Conservation (phyloP, 2,113 vertebrate species). For the Asarcornis scutulata region DNA sequence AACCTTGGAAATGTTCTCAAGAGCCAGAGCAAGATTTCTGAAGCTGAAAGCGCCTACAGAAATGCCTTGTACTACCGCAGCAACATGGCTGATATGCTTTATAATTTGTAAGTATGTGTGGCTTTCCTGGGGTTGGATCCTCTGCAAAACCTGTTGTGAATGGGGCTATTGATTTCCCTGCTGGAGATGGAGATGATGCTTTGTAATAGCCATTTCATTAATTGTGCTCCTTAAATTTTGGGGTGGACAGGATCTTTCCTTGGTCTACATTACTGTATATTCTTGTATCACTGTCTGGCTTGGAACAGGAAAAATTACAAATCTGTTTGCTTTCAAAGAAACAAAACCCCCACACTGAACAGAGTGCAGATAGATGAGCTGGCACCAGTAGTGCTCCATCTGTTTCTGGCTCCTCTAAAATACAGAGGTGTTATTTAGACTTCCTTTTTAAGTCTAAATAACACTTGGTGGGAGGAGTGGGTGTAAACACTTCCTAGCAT, state of each 20-base stretch:
- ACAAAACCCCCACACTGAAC: not conserved
- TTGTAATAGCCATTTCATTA: constrained; percentile 62
- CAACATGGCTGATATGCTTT: constrained; percentile 99
- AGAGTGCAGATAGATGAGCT: not conserved
- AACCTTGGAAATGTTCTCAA: constrained; percentile 99
- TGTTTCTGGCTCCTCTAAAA: not conserved
- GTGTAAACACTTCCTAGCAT: not conserved
- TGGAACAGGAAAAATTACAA: not conserved
- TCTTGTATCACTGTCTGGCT: not conserved
- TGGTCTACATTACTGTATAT: not conserved
- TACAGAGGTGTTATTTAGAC: not conserved
- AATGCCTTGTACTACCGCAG: constrained; percentile 97
- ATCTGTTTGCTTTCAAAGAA: not conserved
- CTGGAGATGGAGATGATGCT: constrained; percentile 42
- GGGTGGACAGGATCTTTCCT: constrained; percentile 2
- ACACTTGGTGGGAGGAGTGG: not conserved
- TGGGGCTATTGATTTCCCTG: constrained; percentile 64
- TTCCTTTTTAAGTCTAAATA: not conserved
- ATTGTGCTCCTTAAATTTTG: constrained; percentile 28
- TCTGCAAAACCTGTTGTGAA: constrained; percentile 45
- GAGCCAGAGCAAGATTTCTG: constrained; percentile 95
- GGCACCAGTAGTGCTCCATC: not conserved
- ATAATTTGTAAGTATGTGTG: constrained; percentile 94
- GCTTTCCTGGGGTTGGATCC: constrained; percentile 36
- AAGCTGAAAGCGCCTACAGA: constrained; percentile 95